Conservation (phyloP, 1,140 invertebrate genomes). For the Drosophila miranda region DNA sequence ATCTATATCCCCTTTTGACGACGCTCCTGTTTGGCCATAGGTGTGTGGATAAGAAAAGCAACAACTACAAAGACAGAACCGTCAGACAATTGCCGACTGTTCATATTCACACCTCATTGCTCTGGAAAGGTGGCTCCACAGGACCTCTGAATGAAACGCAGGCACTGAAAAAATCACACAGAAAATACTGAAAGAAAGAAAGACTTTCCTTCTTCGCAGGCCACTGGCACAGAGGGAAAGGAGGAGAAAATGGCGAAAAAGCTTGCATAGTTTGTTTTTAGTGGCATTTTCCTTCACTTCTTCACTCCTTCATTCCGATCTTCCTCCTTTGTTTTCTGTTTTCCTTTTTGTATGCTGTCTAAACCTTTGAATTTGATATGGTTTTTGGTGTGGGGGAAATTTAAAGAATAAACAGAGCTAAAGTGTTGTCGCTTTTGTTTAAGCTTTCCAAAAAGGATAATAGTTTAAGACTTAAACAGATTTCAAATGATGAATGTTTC, state of each 20-base stretch:
- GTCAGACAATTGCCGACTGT: constrained; percentile 75
- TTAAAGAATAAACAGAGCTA: constrained; percentile 25
- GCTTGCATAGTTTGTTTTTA: constrained; percentile 42
- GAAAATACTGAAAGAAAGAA: constrained; percentile 23
- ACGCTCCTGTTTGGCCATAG: not conserved
- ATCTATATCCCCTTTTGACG: not conserved
- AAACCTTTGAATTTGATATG: constrained; percentile 19
- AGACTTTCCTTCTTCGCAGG: constrained; percentile 43
- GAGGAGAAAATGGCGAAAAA: constrained; percentile 18
- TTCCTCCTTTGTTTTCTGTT: constrained; percentile 14
- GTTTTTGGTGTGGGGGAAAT: constrained; percentile 8
- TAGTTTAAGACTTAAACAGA: not conserved
- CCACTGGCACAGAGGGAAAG: constrained; percentile 33
- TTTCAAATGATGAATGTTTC: too few species aligned
- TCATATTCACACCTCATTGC: constrained; percentile 79
- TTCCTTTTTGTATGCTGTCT: constrained; percentile 20
- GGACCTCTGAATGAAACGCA: constrained; percentile 8
- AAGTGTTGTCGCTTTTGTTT: not conserved
- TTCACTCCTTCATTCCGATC: constrained; percentile 26
- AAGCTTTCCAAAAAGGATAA: not conserved
- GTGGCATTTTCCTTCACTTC: constrained; percentile 38
- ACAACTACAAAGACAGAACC: constrained; percentile 46
- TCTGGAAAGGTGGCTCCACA: constrained; percentile 59
- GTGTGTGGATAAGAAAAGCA: constrained; percentile 40
- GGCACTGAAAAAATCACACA: too few species aligned